Evolutionary conservation across 2,888 invertebrate genomes (phyloP), one percentile per base, ranked within the genome.

Genomic region (Graphium colonna): DNA sequence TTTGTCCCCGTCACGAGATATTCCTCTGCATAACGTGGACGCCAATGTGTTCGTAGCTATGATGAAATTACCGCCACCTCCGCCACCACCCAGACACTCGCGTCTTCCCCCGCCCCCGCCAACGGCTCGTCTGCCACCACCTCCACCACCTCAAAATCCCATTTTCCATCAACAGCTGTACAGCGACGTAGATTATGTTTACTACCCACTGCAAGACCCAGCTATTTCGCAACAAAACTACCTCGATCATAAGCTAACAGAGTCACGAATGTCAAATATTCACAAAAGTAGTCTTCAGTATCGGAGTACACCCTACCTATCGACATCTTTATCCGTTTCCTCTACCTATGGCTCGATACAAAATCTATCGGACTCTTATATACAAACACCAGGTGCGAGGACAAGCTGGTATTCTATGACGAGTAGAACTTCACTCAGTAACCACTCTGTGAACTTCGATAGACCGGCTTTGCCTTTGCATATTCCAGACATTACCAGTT

Each of bases 111-210:
- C 95, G 0, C 94, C 95, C 1, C 92, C 93, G 0, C 91, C 87
- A 79, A 58, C 91, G 75, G 83, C 92, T 1, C 90, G 92, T 0
- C 92, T 94, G 1, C 94, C 94, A 3, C 93, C 94, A 0, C 92
- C 93, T 39, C 87, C 95, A 2, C 94, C 95, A 0, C 94, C 95
- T 0, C 96, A 96, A 72, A 94, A 96, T 57, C 95, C 96, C 60
- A 94, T 96, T 69, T 97, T 96, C 69, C 95, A 96, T 67, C 96
- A 96, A 70, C 97, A 97, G 73, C 91, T 97, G 52, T 96, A 96
- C 68, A 97, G 97, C 57, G 97, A 97, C 71, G 96, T 96, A 1
- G 97, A 97, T 79, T 97, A 96, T 71, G 97, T 97, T 5, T 96
- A 97, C 75, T 97, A 96, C 71, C 97, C 97, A 0, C 79, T 96